Conservation (phyloP, 2,113 vertebrate species). For the Rhabdornis inornatus region DNA sequence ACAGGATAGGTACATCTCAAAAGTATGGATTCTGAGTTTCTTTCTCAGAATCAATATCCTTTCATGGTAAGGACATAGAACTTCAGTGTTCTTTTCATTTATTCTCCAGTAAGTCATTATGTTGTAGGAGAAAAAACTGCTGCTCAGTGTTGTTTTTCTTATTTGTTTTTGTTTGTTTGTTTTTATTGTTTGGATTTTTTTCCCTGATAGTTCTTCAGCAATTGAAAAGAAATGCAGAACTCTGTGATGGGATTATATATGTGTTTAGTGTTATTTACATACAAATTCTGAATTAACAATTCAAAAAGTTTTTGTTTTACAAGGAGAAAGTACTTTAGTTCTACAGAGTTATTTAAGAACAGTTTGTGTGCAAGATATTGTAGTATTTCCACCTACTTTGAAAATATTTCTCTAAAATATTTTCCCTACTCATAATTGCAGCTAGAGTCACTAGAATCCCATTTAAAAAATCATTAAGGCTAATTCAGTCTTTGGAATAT, state of each 20-base stretch:
- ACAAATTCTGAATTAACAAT: background rate
- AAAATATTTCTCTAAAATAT: background rate
- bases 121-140: background rate
- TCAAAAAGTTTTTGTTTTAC: background rate
- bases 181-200: background rate
- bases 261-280: background rate
- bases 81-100: background rate
- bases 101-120: background rate
- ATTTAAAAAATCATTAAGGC: background rate
- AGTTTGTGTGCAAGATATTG: background rate
- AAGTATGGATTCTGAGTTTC: background rate
- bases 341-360: background rate
- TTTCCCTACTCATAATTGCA: background rate
- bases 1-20: background rate
- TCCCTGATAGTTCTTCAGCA: background rate
- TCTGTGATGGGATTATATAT: background rate
- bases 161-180: background rate
- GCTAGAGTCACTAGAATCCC: background rate
- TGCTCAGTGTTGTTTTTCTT: rapidly evolving
- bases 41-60: background rate
- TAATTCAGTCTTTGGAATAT: background rate
- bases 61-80: background rate
- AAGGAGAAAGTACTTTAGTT: background rate
- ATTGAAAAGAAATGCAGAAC: background rate
- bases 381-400: background rate